Evolutionary conservation across 92 coral and sea anemone species (phyloP).

Genomic region (Heteractis magnifica): DNA sequence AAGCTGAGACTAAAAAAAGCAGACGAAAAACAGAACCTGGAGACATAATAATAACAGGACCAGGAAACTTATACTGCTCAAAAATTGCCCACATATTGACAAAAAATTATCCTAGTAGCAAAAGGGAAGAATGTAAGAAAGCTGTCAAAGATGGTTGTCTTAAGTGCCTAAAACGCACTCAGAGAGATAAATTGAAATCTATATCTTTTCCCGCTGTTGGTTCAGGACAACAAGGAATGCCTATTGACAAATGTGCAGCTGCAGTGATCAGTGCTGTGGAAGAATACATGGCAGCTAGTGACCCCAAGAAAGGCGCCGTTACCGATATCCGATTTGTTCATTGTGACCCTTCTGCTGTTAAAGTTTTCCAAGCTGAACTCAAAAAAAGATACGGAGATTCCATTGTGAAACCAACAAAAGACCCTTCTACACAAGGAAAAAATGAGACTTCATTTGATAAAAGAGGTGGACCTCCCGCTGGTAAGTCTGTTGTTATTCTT

Average conservation of each 20-base stretch:
- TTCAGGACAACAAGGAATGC: slow-evolving; percentile 56
- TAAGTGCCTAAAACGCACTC: slow-evolving; percentile 47
- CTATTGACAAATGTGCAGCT: slow-evolving; percentile 56
- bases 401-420: not conserved
- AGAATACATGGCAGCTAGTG: slow-evolving; percentile 31
- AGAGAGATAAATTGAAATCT: slow-evolving; percentile 25
- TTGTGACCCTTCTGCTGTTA: slow-evolving; percentile 48
- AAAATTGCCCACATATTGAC: slow-evolving; percentile 73
- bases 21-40: slow-evolving; percentile 21
- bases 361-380: slow-evolving; percentile 64
- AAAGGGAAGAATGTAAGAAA: slow-evolving; percentile 17
- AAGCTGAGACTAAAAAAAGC: slow-evolving; percentile 27
- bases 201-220: slow-evolving; percentile 87
- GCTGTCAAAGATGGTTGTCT: slow-evolving; percentile 44
- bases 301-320: slow-evolving; percentile 16
- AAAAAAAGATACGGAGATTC: slow-evolving; percentile 40
- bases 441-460: too few species aligned
- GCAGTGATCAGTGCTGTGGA: slow-evolving; percentile 71
- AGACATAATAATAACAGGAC: slow-evolving; percentile 52
- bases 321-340: slow-evolving; percentile 70
- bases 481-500: too few species aligned
- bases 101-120: not conserved
- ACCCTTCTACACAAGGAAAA: not conserved
- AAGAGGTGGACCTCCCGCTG: too few species aligned
- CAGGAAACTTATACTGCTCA: slow-evolving; percentile 62